phyloP scores from a whole-genome alignment of 2,888 invertebrate species.

The Drosophila atroscutellata region DNA sequence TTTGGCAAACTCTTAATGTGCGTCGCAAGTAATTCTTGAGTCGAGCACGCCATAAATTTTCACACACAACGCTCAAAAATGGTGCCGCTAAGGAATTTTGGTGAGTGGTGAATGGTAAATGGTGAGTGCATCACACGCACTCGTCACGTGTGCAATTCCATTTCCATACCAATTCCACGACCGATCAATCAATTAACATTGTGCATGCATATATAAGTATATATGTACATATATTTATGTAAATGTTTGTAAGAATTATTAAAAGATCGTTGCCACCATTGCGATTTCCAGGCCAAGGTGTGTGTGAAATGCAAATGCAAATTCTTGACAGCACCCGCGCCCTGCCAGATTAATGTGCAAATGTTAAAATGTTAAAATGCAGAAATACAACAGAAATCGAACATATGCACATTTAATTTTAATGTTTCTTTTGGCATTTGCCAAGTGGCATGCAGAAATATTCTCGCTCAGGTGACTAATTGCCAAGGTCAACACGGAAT shows the following conservation, averaged over 20 bases:
- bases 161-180: constrained; percentile 53
- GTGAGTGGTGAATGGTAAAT: constrained; percentile 42
- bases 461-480: constrained; percentile 58
- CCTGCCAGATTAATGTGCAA: constrained; percentile 55
- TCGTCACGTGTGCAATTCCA: constrained; percentile 69
- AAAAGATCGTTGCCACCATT: constrained; percentile 69
- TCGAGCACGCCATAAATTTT: constrained; percentile 69
- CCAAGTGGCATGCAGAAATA: constrained; percentile 36
- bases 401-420: constrained; percentile 42
- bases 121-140: constrained; percentile 58
- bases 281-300: constrained; percentile 75
- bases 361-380: constrained; percentile 24
- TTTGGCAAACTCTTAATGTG: constrained; percentile 56
- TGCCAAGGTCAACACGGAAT: constrained; percentile 42
- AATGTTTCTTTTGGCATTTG: constrained; percentile 37
- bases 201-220: constrained; percentile 1
- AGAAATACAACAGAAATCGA: constrained; percentile 37
- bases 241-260: constrained; percentile 32
- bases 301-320: constrained; percentile 71
- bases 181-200: constrained; percentile 66
- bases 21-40: constrained; percentile 52
- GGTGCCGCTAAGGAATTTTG: constrained; percentile 59
- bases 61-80: constrained; percentile 45
- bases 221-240: constrained; percentile 26
- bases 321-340: constrained; percentile 70